These are phyloP conservation scores for Hipparchia semele DNA, from an alignment of 2,888 invertebrate genomes.

Conservation along the genomic window DNA sequence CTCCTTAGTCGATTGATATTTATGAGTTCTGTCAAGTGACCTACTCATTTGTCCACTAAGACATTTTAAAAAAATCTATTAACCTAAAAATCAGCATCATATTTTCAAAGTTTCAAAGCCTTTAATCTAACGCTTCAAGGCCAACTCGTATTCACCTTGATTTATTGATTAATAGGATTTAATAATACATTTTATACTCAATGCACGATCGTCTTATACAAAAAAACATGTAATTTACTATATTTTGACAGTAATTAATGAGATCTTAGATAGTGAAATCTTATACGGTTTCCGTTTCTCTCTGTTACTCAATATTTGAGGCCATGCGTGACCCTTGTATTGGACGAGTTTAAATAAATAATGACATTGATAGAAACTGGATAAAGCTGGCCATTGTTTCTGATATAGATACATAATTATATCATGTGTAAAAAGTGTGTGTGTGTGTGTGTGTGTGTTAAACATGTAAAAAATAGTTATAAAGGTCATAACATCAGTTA, in stretches of 20 bases:
- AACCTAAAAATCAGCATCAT: neutral
- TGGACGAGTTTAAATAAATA: slow-evolving; percentile 13
- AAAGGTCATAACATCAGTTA: neutral
- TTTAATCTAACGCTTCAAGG: slow-evolving; percentile 56
- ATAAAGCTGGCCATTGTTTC: neutral
- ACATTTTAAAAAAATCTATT: no score
- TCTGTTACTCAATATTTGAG: slow-evolving; percentile 29
- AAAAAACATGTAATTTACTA: slow-evolving; percentile 50
- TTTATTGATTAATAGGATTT: slow-evolving; percentile 67
- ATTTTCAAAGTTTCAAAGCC: slow-evolving; percentile 14
- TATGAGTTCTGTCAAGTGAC: no score
- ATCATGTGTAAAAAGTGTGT: neutral
- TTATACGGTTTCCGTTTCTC: slow-evolving; percentile 32
- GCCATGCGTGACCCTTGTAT: slow-evolving; percentile 18
- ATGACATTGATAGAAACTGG: neutral
- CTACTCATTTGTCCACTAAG: no score
- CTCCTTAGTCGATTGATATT: no score
- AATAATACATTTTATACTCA: slow-evolving; percentile 54
- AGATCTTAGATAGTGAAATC: slow-evolving; percentile 44
- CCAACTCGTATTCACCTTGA: slow-evolving; percentile 56
- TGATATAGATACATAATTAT: neutral
- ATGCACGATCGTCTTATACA: slow-evolving; percentile 51
- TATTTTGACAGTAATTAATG: slow-evolving; percentile 61
- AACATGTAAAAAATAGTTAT: neutral
- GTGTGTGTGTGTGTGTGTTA: no score